A percentile compares a stretch with the other conserved stretches of the same genome.
Conservation (phyloP, 2,888 invertebrate species). For the Tachina fera region DNA sequence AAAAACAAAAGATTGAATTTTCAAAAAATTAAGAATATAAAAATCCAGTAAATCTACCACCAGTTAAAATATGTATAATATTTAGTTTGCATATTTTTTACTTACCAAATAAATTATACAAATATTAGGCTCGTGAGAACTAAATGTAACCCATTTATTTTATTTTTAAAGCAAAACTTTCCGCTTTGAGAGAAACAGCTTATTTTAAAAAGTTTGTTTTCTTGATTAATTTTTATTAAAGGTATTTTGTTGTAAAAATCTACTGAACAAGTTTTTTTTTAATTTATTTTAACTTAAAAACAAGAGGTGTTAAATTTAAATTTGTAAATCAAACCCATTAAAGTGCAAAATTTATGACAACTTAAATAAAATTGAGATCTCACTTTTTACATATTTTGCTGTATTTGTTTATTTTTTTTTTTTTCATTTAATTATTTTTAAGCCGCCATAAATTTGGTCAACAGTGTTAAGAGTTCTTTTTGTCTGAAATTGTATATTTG, state of each 20-base stretch:
- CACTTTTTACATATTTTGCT: constrained; percentile 11
- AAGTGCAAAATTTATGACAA: constrained; percentile 55
- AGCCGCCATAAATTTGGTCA: constrained; percentile 53
- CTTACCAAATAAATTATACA: no score
- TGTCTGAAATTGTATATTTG: constrained; percentile 65
- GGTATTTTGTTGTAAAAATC: neutral
- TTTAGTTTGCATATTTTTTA: no score
- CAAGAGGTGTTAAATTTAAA: constrained; percentile 10
- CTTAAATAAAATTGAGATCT: constrained; percentile 63
- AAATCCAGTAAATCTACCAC: no score
- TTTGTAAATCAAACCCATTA: constrained; percentile 12
- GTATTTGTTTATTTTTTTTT: constrained; percentile 2
- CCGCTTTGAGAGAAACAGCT: no score
- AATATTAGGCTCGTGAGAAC: no score
- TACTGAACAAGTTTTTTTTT: neutral
- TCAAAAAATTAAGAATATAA: no score
- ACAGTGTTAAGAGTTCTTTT: constrained; percentile 48
- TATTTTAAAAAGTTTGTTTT: no score
- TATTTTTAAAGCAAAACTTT: no score
- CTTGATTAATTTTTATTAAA: no score
- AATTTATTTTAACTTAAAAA: neutral
- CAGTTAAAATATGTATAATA: no score
- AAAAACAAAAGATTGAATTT: no score
- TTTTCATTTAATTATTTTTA: constrained; percentile 29
- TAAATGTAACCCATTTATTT: no score